Conservation (phyloP, 2,888 invertebrate species). For the Hyppa rectilinea region DNA sequence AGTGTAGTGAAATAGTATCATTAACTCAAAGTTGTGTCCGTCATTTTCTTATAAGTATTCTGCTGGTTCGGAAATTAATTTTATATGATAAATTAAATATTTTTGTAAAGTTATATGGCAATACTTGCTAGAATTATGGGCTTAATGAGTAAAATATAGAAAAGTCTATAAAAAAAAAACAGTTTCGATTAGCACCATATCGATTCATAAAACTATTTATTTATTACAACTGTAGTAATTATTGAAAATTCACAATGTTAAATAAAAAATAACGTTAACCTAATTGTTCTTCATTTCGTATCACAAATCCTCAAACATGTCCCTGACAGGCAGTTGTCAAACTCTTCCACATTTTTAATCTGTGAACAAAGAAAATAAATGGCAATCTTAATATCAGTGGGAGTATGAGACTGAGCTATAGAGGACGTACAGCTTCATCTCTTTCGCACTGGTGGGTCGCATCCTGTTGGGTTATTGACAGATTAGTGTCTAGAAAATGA, state of each 20-base stretch:
- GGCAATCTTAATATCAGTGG: no score
- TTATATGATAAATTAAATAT: slow-evolving; percentile 28
- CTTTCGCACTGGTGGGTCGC: no score
- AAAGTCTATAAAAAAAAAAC: slow-evolving; percentile 37
- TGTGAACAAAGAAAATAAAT: slow-evolving; percentile 57
- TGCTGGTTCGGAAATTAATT: slow-evolving; percentile 40
- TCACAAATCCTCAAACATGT: slow-evolving; percentile 72
- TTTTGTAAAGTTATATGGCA: slow-evolving; percentile 40
- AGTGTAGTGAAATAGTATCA: neutral
- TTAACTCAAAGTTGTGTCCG: neutral
- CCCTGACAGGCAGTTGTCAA: slow-evolving; percentile 67
- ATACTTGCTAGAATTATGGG: slow-evolving; percentile 15
- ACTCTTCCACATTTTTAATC: slow-evolving; percentile 73
- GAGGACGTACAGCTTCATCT: no score
- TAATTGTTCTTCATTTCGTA: slow-evolving; percentile 61
- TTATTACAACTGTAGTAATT: slow-evolving; percentile 54
- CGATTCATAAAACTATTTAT: slow-evolving; percentile 58
- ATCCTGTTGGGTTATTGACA: neutral
- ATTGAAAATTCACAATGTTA: slow-evolving; percentile 55
- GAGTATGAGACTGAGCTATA: no score
- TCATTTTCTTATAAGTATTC: slow-evolving; percentile 11
- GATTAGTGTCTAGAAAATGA: neutral
- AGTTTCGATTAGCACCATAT: slow-evolving; percentile 36
- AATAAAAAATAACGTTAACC: slow-evolving; percentile 50
- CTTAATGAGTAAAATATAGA: neutral